Conservation (phyloP, 2,888 invertebrate genomes). For the Chironomus tentans region DNA sequence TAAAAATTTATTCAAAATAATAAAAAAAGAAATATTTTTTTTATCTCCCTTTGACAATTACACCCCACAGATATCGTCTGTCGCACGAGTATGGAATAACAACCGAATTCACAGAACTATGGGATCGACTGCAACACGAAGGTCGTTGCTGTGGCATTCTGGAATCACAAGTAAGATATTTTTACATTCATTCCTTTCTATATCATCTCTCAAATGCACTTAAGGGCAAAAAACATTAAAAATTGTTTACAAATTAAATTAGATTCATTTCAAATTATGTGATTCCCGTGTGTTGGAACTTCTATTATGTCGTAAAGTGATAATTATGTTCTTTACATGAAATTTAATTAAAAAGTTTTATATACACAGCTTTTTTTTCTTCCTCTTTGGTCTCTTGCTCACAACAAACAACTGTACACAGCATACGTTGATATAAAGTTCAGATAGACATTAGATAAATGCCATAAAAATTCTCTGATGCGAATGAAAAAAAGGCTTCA, state of each 20-base stretch:
- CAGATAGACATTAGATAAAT: too few species aligned
- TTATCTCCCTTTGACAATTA: background rate
- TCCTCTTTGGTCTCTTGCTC: background rate
- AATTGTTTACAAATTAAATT: conserved; percentile 10
- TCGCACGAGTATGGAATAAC: conserved; percentile 64
- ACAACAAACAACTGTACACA: background rate
- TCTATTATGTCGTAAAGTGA: background rate
- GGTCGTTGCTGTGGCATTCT: conserved; percentile 72
- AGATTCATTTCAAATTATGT: background rate
- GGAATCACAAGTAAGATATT: conserved; percentile 41
- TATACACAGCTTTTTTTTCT: background rate
- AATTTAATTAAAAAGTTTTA: conserved; percentile 19
- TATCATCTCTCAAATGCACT: too few species aligned
- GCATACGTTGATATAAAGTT: too few species aligned
- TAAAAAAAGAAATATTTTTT: too few species aligned
- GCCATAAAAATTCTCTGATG: background rate
- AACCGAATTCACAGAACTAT: conserved; percentile 61
- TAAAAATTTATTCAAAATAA: too few species aligned
- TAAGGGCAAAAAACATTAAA: background rate
- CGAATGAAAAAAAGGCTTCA: background rate
- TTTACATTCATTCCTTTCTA: background rate
- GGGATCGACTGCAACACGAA: conserved; percentile 68
- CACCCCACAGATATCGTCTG: conserved; percentile 38
- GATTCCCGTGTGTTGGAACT: background rate
- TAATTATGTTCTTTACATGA: conserved; percentile 21